phyloP scores from a whole-genome alignment of 2,888 invertebrate genomes.

The Tenodera sinensis region DNA sequence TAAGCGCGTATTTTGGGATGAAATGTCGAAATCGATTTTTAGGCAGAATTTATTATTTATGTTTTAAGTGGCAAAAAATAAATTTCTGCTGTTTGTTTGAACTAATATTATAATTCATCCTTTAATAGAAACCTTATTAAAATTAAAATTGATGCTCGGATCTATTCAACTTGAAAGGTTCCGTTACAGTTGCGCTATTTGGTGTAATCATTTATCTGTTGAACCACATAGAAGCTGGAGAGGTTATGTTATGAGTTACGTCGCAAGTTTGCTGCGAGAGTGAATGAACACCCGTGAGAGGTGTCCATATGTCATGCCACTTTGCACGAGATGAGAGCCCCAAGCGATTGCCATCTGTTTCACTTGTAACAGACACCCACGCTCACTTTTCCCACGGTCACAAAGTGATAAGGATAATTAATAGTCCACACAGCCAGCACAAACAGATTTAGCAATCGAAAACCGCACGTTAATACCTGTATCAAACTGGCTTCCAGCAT shows the following conservation, averaged over 20 bases:
- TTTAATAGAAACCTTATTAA: too few relatives aligned
- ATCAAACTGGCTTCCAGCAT: neutral
- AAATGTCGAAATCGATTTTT: too few relatives aligned
- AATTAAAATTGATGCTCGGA: too few relatives aligned
- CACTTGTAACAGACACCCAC: conserved; percentile 1
- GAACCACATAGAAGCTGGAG: neutral
- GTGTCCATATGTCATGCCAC: conserved; percentile 7
- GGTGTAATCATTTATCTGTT: too few relatives aligned
- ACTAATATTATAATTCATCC: too few relatives aligned
- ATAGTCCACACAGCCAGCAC: neutral
- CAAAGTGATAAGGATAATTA: conserved; percentile 4
- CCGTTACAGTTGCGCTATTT: too few relatives aligned
- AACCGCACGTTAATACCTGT: neutral
- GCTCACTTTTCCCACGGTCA: neutral
- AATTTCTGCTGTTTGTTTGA: too few relatives aligned
- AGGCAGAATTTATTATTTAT: too few relatives aligned
- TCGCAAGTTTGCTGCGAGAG: neutral
- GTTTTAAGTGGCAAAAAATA: too few relatives aligned
- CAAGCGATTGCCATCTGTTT: conserved; percentile 7
- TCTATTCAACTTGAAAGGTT: too few relatives aligned
- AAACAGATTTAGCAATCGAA: neutral
- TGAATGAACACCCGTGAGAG: neutral
- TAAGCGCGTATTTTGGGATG: too few relatives aligned
- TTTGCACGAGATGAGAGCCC: conserved; percentile 8
- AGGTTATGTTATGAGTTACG: neutral